Conservation (phyloP, 2,113 vertebrate genomes). For the Hiodon alosoides region DNA sequence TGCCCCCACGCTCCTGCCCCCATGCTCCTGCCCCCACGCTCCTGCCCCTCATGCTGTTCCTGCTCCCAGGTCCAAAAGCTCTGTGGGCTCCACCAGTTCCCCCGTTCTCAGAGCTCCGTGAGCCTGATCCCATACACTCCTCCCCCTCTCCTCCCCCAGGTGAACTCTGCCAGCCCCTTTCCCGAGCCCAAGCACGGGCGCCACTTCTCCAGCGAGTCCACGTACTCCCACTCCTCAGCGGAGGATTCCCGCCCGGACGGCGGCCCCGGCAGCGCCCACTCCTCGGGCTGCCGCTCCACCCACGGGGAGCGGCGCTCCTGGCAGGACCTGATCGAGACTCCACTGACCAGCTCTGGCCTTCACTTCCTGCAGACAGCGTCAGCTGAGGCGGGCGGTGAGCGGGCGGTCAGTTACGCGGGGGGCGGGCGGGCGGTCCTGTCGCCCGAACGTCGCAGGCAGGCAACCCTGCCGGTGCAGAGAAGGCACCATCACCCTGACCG, state of each 20-base stretch:
- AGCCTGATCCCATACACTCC: conserved; percentile 54
- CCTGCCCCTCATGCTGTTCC: too few relatives aligned
- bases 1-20: too few relatives aligned
- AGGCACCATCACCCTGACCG: conserved; percentile 64
- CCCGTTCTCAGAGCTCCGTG: conserved; percentile 28
- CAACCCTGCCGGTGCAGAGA: conserved; percentile 69
- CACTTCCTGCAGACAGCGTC: conserved; percentile 63
- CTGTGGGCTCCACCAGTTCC: conserved; percentile 51
- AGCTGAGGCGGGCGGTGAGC: conserved; percentile 36
- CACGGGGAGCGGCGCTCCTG: conserved; percentile 75
- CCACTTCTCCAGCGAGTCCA: conserved; percentile 80
- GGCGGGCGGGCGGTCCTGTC: conserved; percentile 47
- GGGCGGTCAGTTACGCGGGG: conserved; percentile 19
- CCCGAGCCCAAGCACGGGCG: conserved; percentile 73
- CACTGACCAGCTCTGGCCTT: conserved; percentile 68
- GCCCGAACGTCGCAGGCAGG: conserved; percentile 71
- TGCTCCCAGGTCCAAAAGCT: conserved; percentile 44
- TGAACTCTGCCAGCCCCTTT: conserved; percentile 80
- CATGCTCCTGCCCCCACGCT: too few relatives aligned
- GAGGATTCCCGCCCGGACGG: conserved; percentile 61
- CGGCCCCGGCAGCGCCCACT: conserved; percentile 55
- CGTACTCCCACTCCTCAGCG: conserved; percentile 75
- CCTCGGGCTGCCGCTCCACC: conserved; percentile 67
- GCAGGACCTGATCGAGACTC: conserved; percentile 82
- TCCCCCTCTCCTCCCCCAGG: conserved; percentile 62